These are phyloP conservation scores for Psilopogon haemacephalus DNA, from an alignment of 2,113 vertebrate species.

Conservation along the genomic window DNA sequence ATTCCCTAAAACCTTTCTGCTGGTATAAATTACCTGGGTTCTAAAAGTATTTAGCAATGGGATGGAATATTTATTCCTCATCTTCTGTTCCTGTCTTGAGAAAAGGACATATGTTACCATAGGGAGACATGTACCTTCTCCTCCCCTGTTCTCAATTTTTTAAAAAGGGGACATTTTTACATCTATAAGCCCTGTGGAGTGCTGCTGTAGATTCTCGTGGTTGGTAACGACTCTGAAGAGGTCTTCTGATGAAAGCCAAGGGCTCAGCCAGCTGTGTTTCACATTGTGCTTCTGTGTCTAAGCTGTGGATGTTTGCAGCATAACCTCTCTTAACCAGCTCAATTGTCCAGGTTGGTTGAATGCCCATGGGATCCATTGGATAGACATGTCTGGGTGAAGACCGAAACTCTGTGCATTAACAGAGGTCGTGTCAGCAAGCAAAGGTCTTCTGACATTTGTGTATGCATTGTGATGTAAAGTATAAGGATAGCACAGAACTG, in stretches of 20 bases:
- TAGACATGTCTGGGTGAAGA: neutral
- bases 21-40: neutral
- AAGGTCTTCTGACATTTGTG: neutral
- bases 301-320: neutral
- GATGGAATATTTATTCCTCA: neutral
- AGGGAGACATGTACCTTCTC: neutral
- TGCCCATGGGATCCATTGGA: neutral
- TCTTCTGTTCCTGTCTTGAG: neutral
- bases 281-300: neutral
- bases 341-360: accelerated
- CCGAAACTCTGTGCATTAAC: neutral
- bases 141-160: neutral
- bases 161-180: neutral
- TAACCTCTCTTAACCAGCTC: neutral
- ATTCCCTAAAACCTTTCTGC: conserved; percentile 11
- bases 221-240: neutral
- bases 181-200: neutral
- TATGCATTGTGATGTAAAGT: neutral
- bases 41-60: conserved; percentile 4
- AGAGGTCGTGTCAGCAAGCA: neutral
- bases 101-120: neutral
- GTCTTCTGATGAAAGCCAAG: neutral
- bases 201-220: neutral
- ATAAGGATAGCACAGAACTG: neutral
- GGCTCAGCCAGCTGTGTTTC: neutral